Evolutionary conservation across 2,888 invertebrate species (phyloP).

Genomic region (Labia minor): DNA sequence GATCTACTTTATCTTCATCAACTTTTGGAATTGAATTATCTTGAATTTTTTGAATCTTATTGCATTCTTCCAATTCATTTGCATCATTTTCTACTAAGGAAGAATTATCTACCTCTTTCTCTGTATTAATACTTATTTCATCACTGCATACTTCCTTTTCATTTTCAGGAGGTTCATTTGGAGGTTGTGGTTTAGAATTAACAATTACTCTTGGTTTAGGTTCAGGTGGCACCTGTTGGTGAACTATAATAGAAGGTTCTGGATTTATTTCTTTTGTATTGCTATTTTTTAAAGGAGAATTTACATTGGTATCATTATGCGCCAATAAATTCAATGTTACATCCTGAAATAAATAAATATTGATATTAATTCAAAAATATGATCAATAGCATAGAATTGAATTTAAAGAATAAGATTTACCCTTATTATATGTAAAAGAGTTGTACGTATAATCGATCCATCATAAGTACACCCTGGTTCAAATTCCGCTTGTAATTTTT

Average conservation of each 20-base stretch:
- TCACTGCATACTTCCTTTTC: background rate
- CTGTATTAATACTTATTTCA: no score
- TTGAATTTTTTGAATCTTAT: no score
- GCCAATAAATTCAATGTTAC: background rate
- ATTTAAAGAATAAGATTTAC: no score
- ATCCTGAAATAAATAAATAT: background rate
- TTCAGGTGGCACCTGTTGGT: background rate
- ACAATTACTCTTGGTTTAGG: background rate
- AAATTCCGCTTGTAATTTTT: constrained; percentile 19
- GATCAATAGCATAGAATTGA: no score
- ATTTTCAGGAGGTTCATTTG: background rate
- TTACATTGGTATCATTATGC: background rate
- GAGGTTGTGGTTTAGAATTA: background rate
- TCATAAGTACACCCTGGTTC: constrained; percentile 17
- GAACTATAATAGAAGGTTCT: background rate
- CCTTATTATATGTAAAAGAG: constrained; percentile 20
- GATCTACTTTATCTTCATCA: background rate
- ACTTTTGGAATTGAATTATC: background rate
- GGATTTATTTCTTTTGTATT: background rate
- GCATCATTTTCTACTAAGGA: no score
- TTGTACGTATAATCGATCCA: constrained; percentile 19
- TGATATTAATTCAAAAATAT: background rate
- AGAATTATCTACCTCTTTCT: no score
- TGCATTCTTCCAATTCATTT: no score
- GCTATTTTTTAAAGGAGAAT: background rate